phyloP scores from a whole-genome alignment of 23 tunicate species.

The Botrylloides violaceus region DNA sequence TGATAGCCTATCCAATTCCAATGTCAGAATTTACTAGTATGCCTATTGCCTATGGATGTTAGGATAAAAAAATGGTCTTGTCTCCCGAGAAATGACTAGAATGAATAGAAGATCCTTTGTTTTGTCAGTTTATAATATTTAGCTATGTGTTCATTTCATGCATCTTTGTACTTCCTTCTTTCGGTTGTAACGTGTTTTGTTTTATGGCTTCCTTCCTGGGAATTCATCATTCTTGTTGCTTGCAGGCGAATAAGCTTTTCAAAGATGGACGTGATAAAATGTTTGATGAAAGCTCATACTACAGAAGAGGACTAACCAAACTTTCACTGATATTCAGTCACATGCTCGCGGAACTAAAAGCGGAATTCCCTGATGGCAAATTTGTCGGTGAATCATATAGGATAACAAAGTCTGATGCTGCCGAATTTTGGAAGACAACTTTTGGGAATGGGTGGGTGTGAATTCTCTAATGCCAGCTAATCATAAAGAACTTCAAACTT shows the following conservation, averaged over 20 bases:
- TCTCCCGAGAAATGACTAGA: too few species aligned
- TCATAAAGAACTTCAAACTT: too few species aligned
- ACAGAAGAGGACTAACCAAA: conserved; percentile 71
- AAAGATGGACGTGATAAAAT: conserved; percentile 87
- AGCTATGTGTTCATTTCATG: background rate
- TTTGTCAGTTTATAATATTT: too few species aligned
- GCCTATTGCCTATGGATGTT: too few species aligned
- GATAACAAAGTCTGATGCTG: conserved; percentile 91
- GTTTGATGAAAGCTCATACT: conserved; percentile 83
- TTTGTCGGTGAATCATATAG: conserved; percentile 86
- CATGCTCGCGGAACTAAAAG: conserved; percentile 97
- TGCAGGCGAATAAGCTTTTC: conserved; percentile 79
- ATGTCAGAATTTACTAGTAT: too few species aligned
- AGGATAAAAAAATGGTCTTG: too few species aligned
- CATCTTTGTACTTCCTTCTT: background rate
- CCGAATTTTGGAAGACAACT: conserved; percentile 80
- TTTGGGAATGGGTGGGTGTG: conserved; percentile 80
- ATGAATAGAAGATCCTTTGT: too few species aligned
- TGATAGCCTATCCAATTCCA: too few species aligned
- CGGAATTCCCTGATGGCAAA: conserved; percentile 89
- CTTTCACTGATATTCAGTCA: conserved; percentile 92
- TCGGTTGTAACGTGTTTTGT: background rate
- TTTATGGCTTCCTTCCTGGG: background rate
- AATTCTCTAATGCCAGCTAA: too few species aligned
- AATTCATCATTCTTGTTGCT: conserved; percentile 4